Percentiles rank a stretch among this genome's conserved stretches.
Evolutionary conservation across 1,140 invertebrate species (phyloP).

Genomic region (Pseudomyrmex flavicornis): DNA sequence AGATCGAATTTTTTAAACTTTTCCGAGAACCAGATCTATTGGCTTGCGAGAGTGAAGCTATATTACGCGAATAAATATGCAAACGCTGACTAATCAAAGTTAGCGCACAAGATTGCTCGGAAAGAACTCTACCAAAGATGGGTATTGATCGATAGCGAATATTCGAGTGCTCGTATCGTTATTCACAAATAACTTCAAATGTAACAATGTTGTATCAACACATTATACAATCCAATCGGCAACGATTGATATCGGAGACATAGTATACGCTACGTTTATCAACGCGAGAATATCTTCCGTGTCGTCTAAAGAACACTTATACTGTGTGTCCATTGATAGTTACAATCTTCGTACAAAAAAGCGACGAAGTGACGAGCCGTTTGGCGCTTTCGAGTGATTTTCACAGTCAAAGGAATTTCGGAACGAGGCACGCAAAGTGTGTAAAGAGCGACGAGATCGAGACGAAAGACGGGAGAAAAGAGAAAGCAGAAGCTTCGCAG

Average conservation of each 20-base stretch:
- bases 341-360: slow-evolving; percentile 26
- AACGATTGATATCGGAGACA: too few relatives aligned
- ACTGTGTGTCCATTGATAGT: neutral
- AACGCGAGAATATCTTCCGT: neutral
- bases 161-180: neutral
- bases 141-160: neutral
- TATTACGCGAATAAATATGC: slow-evolving; percentile 50
- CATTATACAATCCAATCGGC: too few relatives aligned
- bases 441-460: slow-evolving; percentile 61
- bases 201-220: neutral
- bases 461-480: slow-evolving; percentile 12
- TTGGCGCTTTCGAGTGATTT: slow-evolving; percentile 34
- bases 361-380: slow-evolving; percentile 12
- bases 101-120: slow-evolving; percentile 4
- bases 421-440: slow-evolving; percentile 61
- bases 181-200: neutral
- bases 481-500: slow-evolving; percentile 46
- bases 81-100: slow-evolving; percentile 48
- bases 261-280: too few relatives aligned
- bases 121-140: slow-evolving; percentile 1
- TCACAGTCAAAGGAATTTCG: slow-evolving; percentile 70
- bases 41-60: slow-evolving; percentile 1
- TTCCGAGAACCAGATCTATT: slow-evolving; percentile 46
- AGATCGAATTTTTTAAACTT: slow-evolving; percentile 60
- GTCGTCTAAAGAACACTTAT: slow-evolving; percentile 8